phyloP scores from a whole-genome alignment of 2,888 invertebrate species.

The Clanis bilineata region DNA sequence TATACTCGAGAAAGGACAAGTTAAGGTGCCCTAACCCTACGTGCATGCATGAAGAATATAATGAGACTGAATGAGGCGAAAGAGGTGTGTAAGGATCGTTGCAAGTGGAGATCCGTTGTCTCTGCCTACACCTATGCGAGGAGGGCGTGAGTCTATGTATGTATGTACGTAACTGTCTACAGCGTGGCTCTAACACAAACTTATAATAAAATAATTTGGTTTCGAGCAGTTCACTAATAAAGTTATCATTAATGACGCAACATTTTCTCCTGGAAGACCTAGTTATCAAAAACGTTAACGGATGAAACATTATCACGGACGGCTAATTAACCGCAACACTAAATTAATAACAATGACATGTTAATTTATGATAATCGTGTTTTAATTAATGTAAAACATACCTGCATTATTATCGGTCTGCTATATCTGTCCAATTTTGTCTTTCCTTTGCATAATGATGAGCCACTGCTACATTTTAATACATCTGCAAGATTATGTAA shows the following conservation, averaged over 20 bases:
- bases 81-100: no score
- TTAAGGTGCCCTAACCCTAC: no score
- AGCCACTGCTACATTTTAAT: conserved; percentile 71
- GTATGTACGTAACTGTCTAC: no score
- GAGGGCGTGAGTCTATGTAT: no score
- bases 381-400: conserved; percentile 41
- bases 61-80: no score
- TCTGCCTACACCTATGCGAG: no score
- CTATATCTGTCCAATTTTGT: conserved; percentile 84
- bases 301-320: background rate
- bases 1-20: no score
- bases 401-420: conserved; percentile 92
- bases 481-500: conserved; percentile 52
- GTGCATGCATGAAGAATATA: no score
- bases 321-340: background rate
- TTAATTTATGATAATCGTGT: background rate
- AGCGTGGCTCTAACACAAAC: no score
- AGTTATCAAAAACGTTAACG: background rate
- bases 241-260: background rate
- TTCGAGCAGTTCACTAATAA: background rate
- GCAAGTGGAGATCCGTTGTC: no score
- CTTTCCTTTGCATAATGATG: conserved; percentile 68
- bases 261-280: background rate
- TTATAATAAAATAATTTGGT: background rate
- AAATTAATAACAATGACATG: background rate